Percentiles rank a stretch among this genome's conserved stretches.
phyloP scores from a whole-genome alignment of 2,113 vertebrate species.

The Pterocles gutturalis region DNA sequence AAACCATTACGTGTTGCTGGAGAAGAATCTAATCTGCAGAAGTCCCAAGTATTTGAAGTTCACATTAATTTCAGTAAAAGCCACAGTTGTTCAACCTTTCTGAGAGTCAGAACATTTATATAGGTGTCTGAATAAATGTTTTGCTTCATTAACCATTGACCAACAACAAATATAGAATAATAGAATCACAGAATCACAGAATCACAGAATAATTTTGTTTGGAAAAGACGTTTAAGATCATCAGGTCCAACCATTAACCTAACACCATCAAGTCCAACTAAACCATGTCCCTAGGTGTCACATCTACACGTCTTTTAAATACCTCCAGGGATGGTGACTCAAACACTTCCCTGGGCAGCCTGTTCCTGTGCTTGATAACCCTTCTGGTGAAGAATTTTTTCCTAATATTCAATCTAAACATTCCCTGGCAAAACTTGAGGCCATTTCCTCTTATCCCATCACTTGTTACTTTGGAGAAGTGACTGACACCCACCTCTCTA shows the following conservation, averaged over 20 bases:
- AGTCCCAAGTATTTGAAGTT: not conserved
- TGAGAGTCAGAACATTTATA: not conserved
- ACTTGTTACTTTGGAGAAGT: not conserved
- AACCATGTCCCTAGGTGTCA: not conserved
- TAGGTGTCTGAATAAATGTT: not conserved
- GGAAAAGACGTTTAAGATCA: not conserved
- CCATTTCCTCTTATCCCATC: not conserved
- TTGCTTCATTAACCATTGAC: not conserved
- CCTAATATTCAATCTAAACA: not conserved
- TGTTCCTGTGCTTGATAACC: fast-evolving
- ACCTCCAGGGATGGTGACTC: not conserved
- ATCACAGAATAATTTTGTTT: not conserved
- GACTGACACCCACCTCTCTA: fast-evolving
- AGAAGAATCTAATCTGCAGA: not conserved
- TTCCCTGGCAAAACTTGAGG: not conserved
- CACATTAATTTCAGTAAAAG: not conserved
- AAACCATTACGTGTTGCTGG: not conserved
- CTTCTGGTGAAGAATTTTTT: not conserved
- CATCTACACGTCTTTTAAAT: fast-evolving
- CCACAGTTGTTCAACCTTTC: not conserved
- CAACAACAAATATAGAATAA: not conserved
- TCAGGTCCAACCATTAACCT: not conserved
- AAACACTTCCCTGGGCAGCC: not conserved
- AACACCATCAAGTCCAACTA: not conserved
- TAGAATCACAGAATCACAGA: not conserved